Percentiles rank a stretch among this genome's conserved stretches.
Evolutionary conservation across 2,888 invertebrate genomes (phyloP).

Genomic region (Chrysolina haemoptera): DNA sequence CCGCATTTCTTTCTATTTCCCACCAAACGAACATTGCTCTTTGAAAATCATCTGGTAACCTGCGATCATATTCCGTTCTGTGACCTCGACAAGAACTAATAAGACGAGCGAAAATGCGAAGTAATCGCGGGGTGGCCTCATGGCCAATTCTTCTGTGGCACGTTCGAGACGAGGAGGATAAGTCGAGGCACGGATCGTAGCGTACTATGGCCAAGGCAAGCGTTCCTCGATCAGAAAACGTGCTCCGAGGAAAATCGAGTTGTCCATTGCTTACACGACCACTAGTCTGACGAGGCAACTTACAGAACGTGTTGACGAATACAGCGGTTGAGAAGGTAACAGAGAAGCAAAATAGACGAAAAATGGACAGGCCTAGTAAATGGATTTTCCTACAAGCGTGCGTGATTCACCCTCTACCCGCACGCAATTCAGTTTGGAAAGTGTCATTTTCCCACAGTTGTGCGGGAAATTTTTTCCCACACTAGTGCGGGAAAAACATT

Average conservation of each 20-base stretch:
- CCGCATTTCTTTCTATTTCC: not conserved
- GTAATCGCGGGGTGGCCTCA: constrained; percentile 31
- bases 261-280: not conserved
- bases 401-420: too few relatives aligned
- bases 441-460: too few relatives aligned
- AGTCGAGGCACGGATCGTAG: constrained; percentile 17
- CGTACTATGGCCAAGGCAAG: not conserved
- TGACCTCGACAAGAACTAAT: constrained; percentile 13
- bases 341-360: too few relatives aligned
- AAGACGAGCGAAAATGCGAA: constrained; percentile 7
- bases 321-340: too few relatives aligned
- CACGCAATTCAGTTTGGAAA: too few relatives aligned
- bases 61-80: constrained; percentile 16
- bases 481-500: too few relatives aligned
- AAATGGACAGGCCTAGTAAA: too few relatives aligned
- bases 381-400: too few relatives aligned
- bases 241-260: not conserved
- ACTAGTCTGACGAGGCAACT: too few relatives aligned
- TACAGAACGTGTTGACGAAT: too few relatives aligned
- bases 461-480: too few relatives aligned
- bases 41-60: constrained; percentile 5
- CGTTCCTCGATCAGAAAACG: constrained; percentile 8
- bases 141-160: constrained; percentile 33
- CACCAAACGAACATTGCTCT: not conserved
- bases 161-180: constrained; percentile 41